These are phyloP conservation scores for Sebastes paucispinis DNA, from an alignment of 2,797 vertebrate genomes.

Conservation along the genomic window DNA sequence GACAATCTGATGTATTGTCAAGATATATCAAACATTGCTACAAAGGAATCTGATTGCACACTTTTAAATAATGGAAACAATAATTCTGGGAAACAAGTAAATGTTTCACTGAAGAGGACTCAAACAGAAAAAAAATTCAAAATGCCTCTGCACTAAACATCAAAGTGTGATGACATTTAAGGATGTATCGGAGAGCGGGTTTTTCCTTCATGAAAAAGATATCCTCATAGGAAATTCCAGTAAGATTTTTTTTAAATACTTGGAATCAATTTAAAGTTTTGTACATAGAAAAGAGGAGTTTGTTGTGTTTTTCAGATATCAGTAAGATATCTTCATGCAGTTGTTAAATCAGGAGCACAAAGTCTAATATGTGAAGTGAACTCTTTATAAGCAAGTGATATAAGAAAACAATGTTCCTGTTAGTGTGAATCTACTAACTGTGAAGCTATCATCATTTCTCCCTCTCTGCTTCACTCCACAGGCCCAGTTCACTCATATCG, in stretches of 20 bases:
- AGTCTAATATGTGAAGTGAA: background rate
- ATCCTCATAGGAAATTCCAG: background rate
- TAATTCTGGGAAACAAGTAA: background rate
- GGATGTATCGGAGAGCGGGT: accelerated
- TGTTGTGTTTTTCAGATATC: background rate
- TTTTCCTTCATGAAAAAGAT: background rate
- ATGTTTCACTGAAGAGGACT: background rate
- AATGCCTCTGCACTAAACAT: background rate
- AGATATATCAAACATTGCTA: background rate
- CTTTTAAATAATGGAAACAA: background rate
- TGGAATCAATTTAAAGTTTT: background rate
- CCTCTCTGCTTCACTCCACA: conserved; percentile 60
- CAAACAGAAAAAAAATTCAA: background rate
- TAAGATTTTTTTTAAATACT: background rate
- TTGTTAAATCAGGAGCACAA: background rate
- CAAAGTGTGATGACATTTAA: background rate
- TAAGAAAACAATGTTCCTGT: background rate
- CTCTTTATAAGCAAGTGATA: background rate
- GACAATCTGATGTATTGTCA: background rate
- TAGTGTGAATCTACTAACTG: background rate
- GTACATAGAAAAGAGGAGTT: background rate
- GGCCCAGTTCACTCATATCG: conserved; percentile 95
- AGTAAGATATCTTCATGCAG: background rate
- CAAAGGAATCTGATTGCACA: background rate
- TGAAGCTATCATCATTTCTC: background rate